Conservation (phyloP, 1,140 invertebrate genomes). For the Magallana gigas region DNA sequence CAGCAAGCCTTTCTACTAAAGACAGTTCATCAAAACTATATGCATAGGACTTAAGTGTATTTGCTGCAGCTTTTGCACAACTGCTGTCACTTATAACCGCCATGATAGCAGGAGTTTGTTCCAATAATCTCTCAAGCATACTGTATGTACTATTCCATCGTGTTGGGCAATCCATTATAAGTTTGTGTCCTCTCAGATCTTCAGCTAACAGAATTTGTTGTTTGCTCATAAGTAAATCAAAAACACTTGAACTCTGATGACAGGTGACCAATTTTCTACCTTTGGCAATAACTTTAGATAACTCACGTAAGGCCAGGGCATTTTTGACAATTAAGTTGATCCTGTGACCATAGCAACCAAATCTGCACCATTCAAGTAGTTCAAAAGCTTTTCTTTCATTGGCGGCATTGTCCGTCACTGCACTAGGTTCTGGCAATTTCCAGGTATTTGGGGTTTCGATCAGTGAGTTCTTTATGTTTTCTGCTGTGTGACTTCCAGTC, state of each 20-base stretch:
- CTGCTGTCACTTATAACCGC: not conserved
- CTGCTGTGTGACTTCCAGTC: conserved; percentile 23
- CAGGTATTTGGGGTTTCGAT: not conserved
- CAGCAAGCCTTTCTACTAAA: not conserved
- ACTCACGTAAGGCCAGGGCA: not conserved
- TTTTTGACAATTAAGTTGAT: not conserved
- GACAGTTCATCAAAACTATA: not conserved
- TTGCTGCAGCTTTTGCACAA: not conserved
- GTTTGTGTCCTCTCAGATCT: not conserved
- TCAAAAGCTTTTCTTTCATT: too few relatives aligned
- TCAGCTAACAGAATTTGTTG: conserved; percentile 20
- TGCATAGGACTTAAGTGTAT: not conserved
- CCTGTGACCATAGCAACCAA: too few relatives aligned
- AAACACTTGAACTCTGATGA: too few relatives aligned
- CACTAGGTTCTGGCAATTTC: conserved; percentile 35
- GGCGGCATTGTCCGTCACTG: not conserved
- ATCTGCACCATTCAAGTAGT: too few relatives aligned
- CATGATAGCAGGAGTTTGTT: conserved; percentile 33
- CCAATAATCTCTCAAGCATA: not conserved
- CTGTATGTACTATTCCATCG: not conserved
- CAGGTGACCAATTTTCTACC: not conserved
- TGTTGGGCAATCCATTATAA: not conserved
- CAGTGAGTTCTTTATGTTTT: conserved; percentile 27
- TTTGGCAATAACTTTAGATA: not conserved
- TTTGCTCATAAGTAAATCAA: not conserved